Percentiles rank a stretch among this genome's conserved stretches.
phyloP scores from a whole-genome alignment of 2,113 vertebrate genomes.

The Corvus cornix region DNA sequence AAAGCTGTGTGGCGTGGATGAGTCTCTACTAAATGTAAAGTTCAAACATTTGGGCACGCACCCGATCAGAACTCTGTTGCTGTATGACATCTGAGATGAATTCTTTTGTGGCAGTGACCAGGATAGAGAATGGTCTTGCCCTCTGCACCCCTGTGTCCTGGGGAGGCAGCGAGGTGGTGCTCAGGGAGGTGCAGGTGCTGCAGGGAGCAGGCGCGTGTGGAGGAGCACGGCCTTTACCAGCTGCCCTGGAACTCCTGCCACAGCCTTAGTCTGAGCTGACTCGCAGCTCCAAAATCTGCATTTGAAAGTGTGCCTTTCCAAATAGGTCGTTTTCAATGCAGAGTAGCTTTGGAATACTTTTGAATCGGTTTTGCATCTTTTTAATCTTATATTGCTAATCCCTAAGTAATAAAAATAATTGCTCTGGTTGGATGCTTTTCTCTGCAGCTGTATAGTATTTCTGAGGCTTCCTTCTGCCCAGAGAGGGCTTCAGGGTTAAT shows the following conservation, averaged over 20 bases:
- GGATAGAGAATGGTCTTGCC: rapidly evolving
- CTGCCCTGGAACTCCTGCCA: neutral
- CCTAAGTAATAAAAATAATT: slow-evolving; percentile 8
- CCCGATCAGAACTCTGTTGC: neutral
- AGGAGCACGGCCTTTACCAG: neutral
- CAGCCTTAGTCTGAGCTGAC: neutral
- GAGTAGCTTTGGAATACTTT: neutral
- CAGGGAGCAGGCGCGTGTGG: rapidly evolving
- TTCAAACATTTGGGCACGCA: rapidly evolving
- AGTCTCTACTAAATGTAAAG: neutral
- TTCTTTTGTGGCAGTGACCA: neutral
- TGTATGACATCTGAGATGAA: neutral
- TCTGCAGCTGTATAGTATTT: neutral
- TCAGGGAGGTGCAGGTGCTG: neutral
- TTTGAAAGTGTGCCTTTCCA: neutral
- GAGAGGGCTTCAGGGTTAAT: slow-evolving; percentile 22
- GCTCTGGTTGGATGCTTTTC: neutral
- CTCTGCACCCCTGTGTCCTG: neutral
- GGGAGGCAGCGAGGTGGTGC: rapidly evolving
- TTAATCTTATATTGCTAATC: slow-evolving; percentile 6
- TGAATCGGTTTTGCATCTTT: neutral
- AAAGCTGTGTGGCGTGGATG: neutral
- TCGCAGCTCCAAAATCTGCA: neutral
- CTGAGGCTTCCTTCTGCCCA: neutral
- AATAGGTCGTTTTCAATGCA: neutral